phyloP scores from a whole-genome alignment of 2,113 vertebrate genomes.

The Pelvicachromis taeniatus region DNA sequence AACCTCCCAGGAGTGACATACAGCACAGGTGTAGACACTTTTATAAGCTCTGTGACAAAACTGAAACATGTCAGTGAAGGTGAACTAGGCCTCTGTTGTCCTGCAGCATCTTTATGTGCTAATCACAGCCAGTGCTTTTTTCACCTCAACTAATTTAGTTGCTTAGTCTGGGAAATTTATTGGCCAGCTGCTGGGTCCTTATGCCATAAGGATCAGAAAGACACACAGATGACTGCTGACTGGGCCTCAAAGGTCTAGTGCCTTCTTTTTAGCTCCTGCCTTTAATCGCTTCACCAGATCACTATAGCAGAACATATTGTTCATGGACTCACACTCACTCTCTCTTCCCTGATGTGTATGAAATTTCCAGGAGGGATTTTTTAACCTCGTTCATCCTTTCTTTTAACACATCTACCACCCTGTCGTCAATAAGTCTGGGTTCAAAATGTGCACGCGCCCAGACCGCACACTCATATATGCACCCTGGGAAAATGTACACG shows the following conservation, averaged over 20 bases:
- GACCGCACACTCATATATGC: neutral
- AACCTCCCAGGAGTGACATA: conserved; percentile 31
- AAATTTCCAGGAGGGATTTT: conserved; percentile 45
- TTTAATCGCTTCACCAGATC: conserved; percentile 63
- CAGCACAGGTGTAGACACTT: conserved; percentile 27
- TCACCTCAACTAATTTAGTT: conserved; percentile 26
- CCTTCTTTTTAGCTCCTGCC: conserved; percentile 54
- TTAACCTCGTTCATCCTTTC: conserved; percentile 21
- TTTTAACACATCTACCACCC: neutral
- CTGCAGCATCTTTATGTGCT: neutral
- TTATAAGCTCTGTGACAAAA: conserved; percentile 27
- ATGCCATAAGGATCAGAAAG: conserved; percentile 13
- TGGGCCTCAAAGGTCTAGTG: conserved; percentile 34
- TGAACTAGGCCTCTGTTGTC: conserved; percentile 10
- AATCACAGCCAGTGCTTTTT: conserved; percentile 9
- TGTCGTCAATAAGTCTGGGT: conserved; percentile 28
- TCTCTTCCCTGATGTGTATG: neutral
- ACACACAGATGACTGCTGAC: conserved; percentile 22
- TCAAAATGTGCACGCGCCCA: neutral
- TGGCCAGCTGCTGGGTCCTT: conserved; percentile 32
- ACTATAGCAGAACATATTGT: conserved; percentile 57
- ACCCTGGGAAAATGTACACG: conserved; percentile 44
- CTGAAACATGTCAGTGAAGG: conserved; percentile 12
- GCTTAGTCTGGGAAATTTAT: conserved; percentile 9
- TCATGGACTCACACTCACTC: conserved; percentile 16